These are phyloP conservation scores for Anas platyrhynchos DNA, from an alignment of 2,113 vertebrate species.

Conservation along the genomic window DNA sequence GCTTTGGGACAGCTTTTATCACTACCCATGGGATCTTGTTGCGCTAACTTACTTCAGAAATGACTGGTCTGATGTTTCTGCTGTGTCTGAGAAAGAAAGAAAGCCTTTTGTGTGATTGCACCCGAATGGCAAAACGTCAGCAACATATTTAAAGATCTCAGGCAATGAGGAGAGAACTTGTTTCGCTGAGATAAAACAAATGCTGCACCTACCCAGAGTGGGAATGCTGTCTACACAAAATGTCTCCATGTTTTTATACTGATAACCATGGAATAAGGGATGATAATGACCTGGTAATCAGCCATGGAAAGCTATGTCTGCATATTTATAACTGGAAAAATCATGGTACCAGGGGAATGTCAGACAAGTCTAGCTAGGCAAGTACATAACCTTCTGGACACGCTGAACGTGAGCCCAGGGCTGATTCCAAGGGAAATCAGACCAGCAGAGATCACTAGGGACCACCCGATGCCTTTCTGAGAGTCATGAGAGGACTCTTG, in stretches of 20 bases:
- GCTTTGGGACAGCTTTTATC: neutral
- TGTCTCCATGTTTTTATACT: neutral
- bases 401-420: neutral
- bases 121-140: neutral
- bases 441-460: neutral
- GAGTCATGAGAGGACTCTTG: too few species aligned
- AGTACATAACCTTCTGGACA: neutral
- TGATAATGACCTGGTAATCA: neutral
- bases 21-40: rapidly evolving
- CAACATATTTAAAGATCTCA: neutral
- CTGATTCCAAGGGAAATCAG: neutral
- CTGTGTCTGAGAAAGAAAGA: neutral
- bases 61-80: neutral
- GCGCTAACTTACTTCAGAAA: neutral
- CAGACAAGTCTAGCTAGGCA: neutral
- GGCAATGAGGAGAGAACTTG: neutral
- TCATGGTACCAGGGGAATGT: neutral
- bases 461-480: too few species aligned
- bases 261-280: neutral
- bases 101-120: neutral
- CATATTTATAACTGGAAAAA: neutral
- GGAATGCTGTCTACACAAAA: neutral
- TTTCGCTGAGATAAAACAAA: neutral
- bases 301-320: neutral
- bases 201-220: neutral